A percentile compares a stretch with the other conserved stretches of the same genome.
These are phyloP conservation scores for Eristalinus aeneus DNA, from an alignment of 2,888 invertebrate genomes.

Conservation along the genomic window DNA sequence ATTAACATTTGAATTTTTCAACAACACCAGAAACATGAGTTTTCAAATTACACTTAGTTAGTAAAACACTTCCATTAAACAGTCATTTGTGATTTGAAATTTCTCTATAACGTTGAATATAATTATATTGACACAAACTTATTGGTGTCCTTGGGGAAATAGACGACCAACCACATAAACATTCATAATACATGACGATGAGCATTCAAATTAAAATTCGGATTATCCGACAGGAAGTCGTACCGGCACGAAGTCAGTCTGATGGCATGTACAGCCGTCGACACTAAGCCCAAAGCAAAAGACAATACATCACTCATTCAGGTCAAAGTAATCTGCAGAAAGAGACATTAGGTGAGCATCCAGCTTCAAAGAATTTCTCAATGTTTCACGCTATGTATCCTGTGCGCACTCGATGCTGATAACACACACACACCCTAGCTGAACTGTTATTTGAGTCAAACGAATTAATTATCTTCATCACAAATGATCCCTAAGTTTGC, in stretches of 20 bases:
- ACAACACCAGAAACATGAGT: too few relatives aligned
- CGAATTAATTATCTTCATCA: slow-evolving; percentile 61
- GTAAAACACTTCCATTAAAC: neutral
- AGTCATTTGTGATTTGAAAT: neutral
- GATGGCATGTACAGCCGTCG: slow-evolving; percentile 24
- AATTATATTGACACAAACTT: slow-evolving; percentile 62
- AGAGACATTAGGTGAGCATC: slow-evolving; percentile 46
- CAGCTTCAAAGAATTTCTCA: slow-evolving; percentile 46
- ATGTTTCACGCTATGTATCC: slow-evolving; percentile 25
- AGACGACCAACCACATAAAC: slow-evolving; percentile 24
- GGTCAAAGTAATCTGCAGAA: slow-evolving; percentile 59
- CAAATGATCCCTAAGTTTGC: slow-evolving; percentile 58
- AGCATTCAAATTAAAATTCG: slow-evolving; percentile 81
- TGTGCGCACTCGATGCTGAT: neutral
- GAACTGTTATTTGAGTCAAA: slow-evolving; percentile 33
- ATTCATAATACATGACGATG: slow-evolving; percentile 54
- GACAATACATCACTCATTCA: slow-evolving; percentile 64
- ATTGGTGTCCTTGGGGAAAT: slow-evolving; percentile 34
- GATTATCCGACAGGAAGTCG: slow-evolving; percentile 80
- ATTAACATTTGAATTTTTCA: too few relatives aligned
- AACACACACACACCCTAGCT: neutral
- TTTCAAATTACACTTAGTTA: too few relatives aligned
- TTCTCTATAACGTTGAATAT: slow-evolving; percentile 19
- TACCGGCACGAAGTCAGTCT: slow-evolving; percentile 78
- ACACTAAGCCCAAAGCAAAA: slow-evolving; percentile 33